Percentiles rank a stretch among this genome's conserved stretches.
Conservation (phyloP, 1,140 invertebrate genomes). For the Fopius arisanus region DNA sequence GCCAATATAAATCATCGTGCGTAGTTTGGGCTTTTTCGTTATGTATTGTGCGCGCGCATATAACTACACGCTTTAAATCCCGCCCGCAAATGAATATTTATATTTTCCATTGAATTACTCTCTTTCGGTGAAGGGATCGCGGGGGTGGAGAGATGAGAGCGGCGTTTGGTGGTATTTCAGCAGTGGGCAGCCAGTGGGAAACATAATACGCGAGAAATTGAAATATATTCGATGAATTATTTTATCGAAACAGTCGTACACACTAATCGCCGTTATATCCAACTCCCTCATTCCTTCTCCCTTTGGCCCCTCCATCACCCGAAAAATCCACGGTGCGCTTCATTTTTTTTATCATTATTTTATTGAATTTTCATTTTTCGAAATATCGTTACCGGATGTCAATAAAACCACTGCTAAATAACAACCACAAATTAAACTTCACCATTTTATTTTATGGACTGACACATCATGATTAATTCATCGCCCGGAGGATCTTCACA, state of each 20-base stretch:
- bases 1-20: slow-evolving; percentile 57
- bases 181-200: slow-evolving; percentile 19
- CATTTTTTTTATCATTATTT: slow-evolving; percentile 21
- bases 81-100: slow-evolving; percentile 64
- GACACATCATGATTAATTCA: too few relatives aligned
- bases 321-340: slow-evolving; percentile 19
- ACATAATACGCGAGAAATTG: slow-evolving; percentile 62
- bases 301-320: neutral
- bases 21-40: neutral
- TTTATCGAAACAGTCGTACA: slow-evolving; percentile 56
- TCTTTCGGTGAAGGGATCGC: slow-evolving; percentile 46
- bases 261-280: slow-evolving; percentile 56
- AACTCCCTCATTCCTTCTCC: slow-evolving; percentile 20
- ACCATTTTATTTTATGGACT: neutral
- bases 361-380: slow-evolving; percentile 10
- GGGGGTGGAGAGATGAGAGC: slow-evolving; percentile 26
- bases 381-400: slow-evolving; percentile 7
- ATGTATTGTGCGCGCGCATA: slow-evolving; percentile 18
- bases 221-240: slow-evolving; percentile 66
- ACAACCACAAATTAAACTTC: neutral
- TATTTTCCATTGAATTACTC: slow-evolving; percentile 66
- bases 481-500: too few relatives aligned
- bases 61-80: slow-evolving; percentile 57
- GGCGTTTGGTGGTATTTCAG: slow-evolving; percentile 17
- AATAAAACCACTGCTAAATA: neutral